phyloP scores from a whole-genome alignment of 2,888 invertebrate genomes.

The Lepidocyrtoides sp. region DNA sequence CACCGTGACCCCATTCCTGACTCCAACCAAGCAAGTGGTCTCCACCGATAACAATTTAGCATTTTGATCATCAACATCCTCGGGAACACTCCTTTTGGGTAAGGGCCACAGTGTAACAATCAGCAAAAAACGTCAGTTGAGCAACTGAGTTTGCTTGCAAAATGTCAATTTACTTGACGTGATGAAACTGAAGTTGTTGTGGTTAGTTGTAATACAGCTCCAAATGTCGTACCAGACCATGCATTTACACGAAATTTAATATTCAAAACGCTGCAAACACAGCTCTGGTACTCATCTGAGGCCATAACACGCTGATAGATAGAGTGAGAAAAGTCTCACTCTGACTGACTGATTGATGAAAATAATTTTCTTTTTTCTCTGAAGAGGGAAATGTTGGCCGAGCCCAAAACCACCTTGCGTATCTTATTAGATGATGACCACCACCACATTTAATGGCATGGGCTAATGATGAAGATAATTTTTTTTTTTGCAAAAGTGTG shows the following conservation, averaged over 20 bases:
- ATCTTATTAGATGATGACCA: conserved; percentile 44
- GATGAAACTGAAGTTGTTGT: conserved; percentile 35
- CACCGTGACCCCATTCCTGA: conserved; percentile 54
- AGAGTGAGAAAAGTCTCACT: conserved; percentile 29
- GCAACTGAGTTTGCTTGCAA: conserved; percentile 24
- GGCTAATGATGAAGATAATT: conserved; percentile 29
- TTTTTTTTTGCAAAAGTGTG: conserved; percentile 14
- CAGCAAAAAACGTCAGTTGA: conserved; percentile 6
- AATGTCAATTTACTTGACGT: conserved; percentile 37
- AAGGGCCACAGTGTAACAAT: conserved; percentile 24
- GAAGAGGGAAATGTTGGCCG: conserved; percentile 69
- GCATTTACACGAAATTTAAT: conserved; percentile 95
- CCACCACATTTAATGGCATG: conserved; percentile 47
- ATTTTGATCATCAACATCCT: conserved; percentile 49
- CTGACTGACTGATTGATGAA: conserved; percentile 26
- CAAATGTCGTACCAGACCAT: conserved; percentile 99
- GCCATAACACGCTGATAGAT: conserved; percentile 82
- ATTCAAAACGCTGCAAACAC: conserved; percentile 94
- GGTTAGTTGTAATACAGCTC: conserved; percentile 79
- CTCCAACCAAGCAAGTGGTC: conserved; percentile 36
- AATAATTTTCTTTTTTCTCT: conserved; percentile 41
- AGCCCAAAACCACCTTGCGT: conserved; percentile 50
- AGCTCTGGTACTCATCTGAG: conserved; percentile 98
- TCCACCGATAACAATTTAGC: conserved; percentile 19
- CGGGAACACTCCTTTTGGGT: conserved; percentile 43